These are phyloP conservation scores for Periphyllus acericola DNA, from an alignment of 2,888 invertebrate genomes.

Conservation along the genomic window DNA sequence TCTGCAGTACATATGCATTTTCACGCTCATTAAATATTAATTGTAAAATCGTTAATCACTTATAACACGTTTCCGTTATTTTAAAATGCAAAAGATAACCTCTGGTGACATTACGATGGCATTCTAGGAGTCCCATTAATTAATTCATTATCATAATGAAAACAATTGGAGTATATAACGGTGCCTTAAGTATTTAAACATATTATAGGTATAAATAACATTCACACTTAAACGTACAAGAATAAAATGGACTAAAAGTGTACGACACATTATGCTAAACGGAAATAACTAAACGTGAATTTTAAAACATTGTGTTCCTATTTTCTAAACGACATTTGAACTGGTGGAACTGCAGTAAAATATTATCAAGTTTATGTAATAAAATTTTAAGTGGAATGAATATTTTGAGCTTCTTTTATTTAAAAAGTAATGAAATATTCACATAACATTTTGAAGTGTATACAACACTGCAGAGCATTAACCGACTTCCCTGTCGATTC, in stretches of 20 bases:
- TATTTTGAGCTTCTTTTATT: constrained; percentile 8
- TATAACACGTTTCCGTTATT: background rate
- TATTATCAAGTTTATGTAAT: background rate
- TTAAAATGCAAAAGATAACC: background rate
- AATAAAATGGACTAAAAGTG: background rate
- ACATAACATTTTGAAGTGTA: background rate
- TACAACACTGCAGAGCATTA: background rate
- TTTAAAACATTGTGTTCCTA: background rate
- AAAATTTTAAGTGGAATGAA: background rate
- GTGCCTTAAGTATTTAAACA: too few species aligned
- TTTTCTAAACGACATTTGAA: background rate
- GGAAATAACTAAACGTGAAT: background rate
- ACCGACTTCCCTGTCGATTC: constrained; percentile 6
- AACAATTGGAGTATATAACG: background rate
- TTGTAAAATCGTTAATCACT: background rate
- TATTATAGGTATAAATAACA: background rate
- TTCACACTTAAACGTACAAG: background rate
- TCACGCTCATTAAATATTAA: constrained; percentile 13
- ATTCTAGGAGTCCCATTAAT: background rate
- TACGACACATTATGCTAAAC: background rate
- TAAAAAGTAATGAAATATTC: constrained; percentile 34
- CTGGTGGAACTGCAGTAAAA: background rate
- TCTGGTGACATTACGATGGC: background rate
- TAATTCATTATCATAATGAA: background rate
- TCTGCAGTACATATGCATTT: background rate